Evolutionary conservation across 2,888 invertebrate genomes (phyloP).

Genomic region (Agonopterix subpropinquella): DNA sequence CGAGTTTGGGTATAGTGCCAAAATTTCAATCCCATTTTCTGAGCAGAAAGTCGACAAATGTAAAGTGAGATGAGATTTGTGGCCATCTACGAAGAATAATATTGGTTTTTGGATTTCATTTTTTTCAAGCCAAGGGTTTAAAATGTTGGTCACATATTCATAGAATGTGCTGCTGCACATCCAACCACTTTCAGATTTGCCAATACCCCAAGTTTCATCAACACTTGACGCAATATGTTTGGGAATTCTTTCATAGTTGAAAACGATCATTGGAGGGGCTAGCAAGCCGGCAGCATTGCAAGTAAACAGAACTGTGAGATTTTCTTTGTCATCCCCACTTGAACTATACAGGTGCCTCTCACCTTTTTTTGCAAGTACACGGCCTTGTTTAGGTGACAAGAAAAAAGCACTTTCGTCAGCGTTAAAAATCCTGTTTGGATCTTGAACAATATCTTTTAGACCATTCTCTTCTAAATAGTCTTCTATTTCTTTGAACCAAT

Average conservation of each 20-base stretch:
- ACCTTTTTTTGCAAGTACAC: conserved; percentile 30
- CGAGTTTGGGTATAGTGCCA: conserved; percentile 17
- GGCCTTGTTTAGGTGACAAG: conserved; percentile 31
- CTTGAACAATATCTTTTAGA: conserved; percentile 8
- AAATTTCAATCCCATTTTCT: conserved; percentile 18
- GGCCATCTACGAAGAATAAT: conserved; percentile 23
- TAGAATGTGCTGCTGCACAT: conserved; percentile 8
- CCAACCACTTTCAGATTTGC: conserved; percentile 6
- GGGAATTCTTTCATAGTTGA: conserved; percentile 7
- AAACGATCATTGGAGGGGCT: conserved; percentile 10
- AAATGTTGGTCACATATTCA: conserved; percentile 9
- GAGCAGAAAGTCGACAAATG: conserved; percentile 21
- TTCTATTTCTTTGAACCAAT: conserved; percentile 4
- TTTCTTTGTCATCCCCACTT: conserved; percentile 19
- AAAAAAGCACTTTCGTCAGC: conserved; percentile 38
- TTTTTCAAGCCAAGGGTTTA: conserved; percentile 8
- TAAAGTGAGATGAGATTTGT: conserved; percentile 19
- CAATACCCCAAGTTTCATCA: conserved; percentile 11
- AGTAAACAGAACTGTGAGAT: conserved; percentile 10
- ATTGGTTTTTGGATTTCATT: conserved; percentile 8
- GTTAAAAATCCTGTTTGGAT: conserved; percentile 18
- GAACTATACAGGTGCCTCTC: conserved; percentile 21
- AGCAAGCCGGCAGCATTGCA: conserved; percentile 9
- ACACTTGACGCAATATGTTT: conserved; percentile 1
- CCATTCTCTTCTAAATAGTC: conserved; percentile 15